Base-by-base conservation (phyloP, 1,140 invertebrate species). In the Xylocopa sonorina region DNA sequence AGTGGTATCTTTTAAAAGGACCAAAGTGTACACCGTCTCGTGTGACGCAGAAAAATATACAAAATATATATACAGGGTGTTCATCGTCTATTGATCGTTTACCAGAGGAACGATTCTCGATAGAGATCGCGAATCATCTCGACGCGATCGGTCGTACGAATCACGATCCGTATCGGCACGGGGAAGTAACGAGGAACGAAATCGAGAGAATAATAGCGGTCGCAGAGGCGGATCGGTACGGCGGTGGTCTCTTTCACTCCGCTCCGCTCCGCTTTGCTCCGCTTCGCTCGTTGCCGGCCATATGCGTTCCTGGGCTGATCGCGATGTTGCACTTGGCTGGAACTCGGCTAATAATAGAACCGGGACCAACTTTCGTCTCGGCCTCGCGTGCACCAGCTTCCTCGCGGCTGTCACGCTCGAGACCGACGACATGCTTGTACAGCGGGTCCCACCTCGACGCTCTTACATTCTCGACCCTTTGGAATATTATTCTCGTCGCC, bases 341-440 rank as follows among this genome's bases (percentile, higher is more conserved):
- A 77, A 76, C 64, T 63, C 57, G 38, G 74, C 79, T 81, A 81
- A 81, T 77, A 81, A 81, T 81, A 81, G 79, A 67, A 81, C 79
- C n/a, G 62, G 74, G 53, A 69, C 79, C 48, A 81, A 81, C 79
- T 78, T 81, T 81, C 79, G 79, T 81, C 79, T 58, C 57, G 48
- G 38, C 46, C 43, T 66, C 72, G 78, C 72, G 58, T 75, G 72
- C 71, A 72, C 58, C 60, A 18, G 68, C 62, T 74, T 63, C 60
- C 71, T 53, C 60, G 74, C 60, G 51, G 32, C 50, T 72, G 71
- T 66, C 78, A 67, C 69, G 57, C 41, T 64, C 27, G 50, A 38
- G 69, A 73, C 69, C 77, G 68, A 72, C 64, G 68, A 73, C 68
- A 73, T 48, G 77, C 24, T 60, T 64, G 58, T 48, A 24, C n/a